A percentile compares a stretch with the other conserved stretches of the same genome.
These are phyloP conservation scores for Lepilemur ruficaudatus DNA, from an alignment of 2,797 vertebrate species.

Conservation along the genomic window DNA sequence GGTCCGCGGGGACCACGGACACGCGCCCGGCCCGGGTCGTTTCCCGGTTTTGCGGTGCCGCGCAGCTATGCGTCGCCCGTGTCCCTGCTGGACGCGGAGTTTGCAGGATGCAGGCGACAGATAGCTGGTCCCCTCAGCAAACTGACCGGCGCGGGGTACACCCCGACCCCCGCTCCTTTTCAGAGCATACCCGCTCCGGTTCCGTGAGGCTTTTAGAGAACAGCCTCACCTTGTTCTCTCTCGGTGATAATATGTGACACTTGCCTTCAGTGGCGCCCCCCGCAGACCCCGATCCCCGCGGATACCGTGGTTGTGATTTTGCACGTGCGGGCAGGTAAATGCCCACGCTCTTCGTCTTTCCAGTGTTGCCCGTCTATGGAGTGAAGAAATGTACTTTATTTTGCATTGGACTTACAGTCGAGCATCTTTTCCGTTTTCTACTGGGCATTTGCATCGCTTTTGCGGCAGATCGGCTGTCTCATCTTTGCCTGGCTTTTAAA, in stretches of 20 bases:
- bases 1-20: not conserved
- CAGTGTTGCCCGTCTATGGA: too few relatives aligned
- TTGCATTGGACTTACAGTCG: not conserved
- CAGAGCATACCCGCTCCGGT: too few relatives aligned
- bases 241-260: not conserved
- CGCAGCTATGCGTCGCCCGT: accelerated
- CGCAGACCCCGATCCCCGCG: too few relatives aligned
- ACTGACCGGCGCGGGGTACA: not conserved
- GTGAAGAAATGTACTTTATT: not conserved
- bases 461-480: not conserved
- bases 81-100: accelerated
- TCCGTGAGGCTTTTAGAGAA: not conserved
- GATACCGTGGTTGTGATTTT: not conserved
- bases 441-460: not conserved
- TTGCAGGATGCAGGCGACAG: not conserved
- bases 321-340: too few relatives aligned
- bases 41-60: not conserved
- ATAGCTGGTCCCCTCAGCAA: accelerated
- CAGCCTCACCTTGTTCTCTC: not conserved
- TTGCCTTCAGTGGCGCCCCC: not conserved
- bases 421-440: not conserved
- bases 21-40: accelerated
- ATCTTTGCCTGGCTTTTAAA: not conserved
- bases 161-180: too few relatives aligned
- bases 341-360: not conserved